phyloP scores from a whole-genome alignment of 2,797 vertebrate species.

The Oreonectes daqikongensis region DNA sequence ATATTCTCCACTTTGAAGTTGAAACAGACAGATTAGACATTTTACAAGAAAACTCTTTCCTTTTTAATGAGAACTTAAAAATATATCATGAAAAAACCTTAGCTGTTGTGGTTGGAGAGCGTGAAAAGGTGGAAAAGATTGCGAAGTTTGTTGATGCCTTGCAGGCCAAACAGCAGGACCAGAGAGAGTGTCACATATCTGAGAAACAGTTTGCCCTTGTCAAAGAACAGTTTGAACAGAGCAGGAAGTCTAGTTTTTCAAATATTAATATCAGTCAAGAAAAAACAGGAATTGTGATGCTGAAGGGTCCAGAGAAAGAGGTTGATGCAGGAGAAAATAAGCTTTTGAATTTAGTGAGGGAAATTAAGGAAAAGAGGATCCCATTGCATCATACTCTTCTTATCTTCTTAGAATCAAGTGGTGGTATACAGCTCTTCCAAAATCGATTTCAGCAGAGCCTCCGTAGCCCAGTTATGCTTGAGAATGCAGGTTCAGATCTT shows the following conservation, averaged over 20 bases:
- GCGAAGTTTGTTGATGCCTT: slow-evolving; percentile 40
- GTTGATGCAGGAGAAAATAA: slow-evolving; percentile 48
- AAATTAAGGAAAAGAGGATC: slow-evolving; percentile 55
- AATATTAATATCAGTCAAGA: slow-evolving; percentile 41
- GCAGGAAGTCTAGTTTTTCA: slow-evolving; percentile 38
- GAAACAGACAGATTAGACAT: slow-evolving; percentile 39
- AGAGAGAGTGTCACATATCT: slow-evolving; percentile 45
- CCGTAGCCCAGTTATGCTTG: slow-evolving; percentile 58
- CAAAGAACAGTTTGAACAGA: slow-evolving; percentile 59
- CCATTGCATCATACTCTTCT: slow-evolving; percentile 32
- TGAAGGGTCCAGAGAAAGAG: slow-evolving; percentile 60
- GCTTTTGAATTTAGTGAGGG: slow-evolving; percentile 54
- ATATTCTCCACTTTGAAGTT: slow-evolving; percentile 56
- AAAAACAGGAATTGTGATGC: not conserved
- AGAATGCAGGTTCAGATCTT: slow-evolving; percentile 52
- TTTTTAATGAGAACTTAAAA: slow-evolving; percentile 50
- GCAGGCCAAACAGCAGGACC: slow-evolving; percentile 30
- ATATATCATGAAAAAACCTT: slow-evolving; percentile 52
- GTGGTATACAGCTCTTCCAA: slow-evolving; percentile 54
- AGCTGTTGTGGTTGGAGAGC: slow-evolving; percentile 65
- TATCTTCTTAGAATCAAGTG: slow-evolving; percentile 59
- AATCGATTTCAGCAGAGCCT: slow-evolving; percentile 60
- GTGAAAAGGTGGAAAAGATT: slow-evolving; percentile 44
- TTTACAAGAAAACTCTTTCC: slow-evolving; percentile 48
- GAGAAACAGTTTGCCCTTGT: slow-evolving; percentile 57